A percentile compares a stretch with the other conserved stretches of the same genome.
These are phyloP conservation scores for Patella pellucida DNA, from an alignment of 2,888 invertebrate genomes.

Conservation along the genomic window DNA sequence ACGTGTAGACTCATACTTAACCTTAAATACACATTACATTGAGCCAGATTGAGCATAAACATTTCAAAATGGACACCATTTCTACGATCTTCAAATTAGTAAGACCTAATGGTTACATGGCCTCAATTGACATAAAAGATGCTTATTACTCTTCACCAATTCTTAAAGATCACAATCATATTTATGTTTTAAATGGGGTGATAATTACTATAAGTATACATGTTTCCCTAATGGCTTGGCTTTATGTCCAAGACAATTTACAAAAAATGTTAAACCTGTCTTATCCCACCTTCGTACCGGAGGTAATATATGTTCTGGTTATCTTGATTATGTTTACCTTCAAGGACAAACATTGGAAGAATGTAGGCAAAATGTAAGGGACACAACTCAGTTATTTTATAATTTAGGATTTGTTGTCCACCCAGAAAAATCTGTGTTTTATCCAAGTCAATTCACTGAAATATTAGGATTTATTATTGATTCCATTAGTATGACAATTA, in stretches of 20 bases:
- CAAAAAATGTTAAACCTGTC: background rate
- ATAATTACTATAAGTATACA: background rate
- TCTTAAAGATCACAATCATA: too few relatives aligned
- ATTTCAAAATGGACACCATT: background rate
- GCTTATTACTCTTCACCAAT: background rate
- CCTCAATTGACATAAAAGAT: background rate
- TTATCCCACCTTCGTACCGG: background rate
- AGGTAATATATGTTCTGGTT: background rate
- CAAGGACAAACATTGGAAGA: background rate
- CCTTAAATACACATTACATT: too few relatives aligned
- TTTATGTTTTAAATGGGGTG: too few relatives aligned
- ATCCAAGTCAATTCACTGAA: background rate
- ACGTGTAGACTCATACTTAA: too few relatives aligned
- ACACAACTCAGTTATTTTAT: background rate
- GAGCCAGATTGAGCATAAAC: too few relatives aligned
- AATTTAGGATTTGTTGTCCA: background rate
- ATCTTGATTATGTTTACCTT: background rate
- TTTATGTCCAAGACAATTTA: slow-evolving; percentile 2
- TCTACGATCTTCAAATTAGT: background rate
- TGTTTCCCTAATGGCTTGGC: slow-evolving; percentile 1
- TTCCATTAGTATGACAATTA: background rate
- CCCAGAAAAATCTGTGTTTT: background rate
- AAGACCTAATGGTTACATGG: background rate
- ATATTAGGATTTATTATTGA: background rate
- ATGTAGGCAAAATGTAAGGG: background rate